Evolutionary conservation across 2,113 vertebrate genomes (phyloP), one percentile per base, ranked within the genome.

Genomic region (Galeopterus variegatus): DNA sequence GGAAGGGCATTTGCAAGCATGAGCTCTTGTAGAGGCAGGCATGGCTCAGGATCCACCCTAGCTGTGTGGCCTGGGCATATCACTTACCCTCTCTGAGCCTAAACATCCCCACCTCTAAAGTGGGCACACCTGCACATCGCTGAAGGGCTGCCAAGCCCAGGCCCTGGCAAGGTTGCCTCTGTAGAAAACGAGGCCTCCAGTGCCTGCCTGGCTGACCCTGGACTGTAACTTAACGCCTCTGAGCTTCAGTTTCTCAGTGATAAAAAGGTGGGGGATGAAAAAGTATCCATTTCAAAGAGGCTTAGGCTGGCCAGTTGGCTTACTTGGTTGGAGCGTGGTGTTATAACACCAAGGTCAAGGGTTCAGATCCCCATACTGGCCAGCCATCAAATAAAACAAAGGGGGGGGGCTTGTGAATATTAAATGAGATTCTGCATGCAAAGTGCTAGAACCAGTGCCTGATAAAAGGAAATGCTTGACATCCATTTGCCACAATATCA

Each of bases 401-500:
- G 41, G 41, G 41, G 41, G 41, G 83, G 3, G 4, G 56, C 12
- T 17, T 48, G 24, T 33, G 41, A 89, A 17, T 52, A 54, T 5
- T 72, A 6, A 18, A 24, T 33, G 48, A 75, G 65, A 70, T 45
- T 77, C 84, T 62, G 24, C 58, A 4, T 3, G 28, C 80, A 50
- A 88, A 41, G 17, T 75, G 52, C 79, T 17, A 48, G 69, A 77
- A 77, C 50, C 14, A 5, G 41, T 26, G 41, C 24, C 41, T 0
- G 9, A 23, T 8, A 15, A 9, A 6, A 54, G 33, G 8, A 76
- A 64, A 31, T 6, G 15, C 79, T 58, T 1, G 1, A 36, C 1
- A 5, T 11, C 80, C 1, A 0, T 4, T 1, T 17, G 45, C 21
- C 72, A 15, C 18, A 1, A 0, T 4, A 4, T 31, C 10, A 12